Percentiles rank a stretch among this genome's conserved stretches.
These are phyloP conservation scores for Plebejus anna DNA, from an alignment of 2,888 invertebrate species.

Conservation along the genomic window DNA sequence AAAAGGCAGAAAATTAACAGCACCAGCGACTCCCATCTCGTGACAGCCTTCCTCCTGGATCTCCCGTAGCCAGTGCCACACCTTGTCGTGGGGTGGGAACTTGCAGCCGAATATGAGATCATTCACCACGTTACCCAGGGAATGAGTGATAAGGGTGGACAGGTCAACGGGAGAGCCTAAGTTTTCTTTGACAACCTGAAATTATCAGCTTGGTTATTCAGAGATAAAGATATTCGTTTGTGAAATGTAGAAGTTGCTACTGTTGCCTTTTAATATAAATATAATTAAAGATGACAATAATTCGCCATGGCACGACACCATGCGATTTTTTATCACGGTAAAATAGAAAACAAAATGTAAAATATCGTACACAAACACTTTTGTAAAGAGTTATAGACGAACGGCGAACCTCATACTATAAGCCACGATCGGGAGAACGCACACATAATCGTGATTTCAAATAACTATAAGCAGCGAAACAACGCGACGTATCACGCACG, in stretches of 20 bases:
- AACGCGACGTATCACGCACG: neutral
- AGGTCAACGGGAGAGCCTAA: slow-evolving; percentile 68
- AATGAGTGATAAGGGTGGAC: slow-evolving; percentile 80
- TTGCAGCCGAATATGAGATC: slow-evolving; percentile 87
- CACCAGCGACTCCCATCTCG: slow-evolving; percentile 89
- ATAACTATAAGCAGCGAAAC: neutral
- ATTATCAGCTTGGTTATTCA: neutral
- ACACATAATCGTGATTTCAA: neutral
- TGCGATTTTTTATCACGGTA: no score
- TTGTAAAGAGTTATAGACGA: no score
- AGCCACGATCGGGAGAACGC: no score
- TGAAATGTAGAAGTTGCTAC: no score
- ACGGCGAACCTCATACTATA: no score
- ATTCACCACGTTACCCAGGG: slow-evolving; percentile 88
- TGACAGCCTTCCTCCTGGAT: slow-evolving; percentile 92
- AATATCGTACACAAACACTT: no score
- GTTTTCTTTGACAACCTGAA: slow-evolving; percentile 56
- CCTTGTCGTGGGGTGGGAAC: slow-evolving; percentile 83
- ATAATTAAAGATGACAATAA: no score
- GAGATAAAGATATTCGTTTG: no score
- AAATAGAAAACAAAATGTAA: no score
- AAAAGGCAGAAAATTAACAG: slow-evolving; percentile 91
- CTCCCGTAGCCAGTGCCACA: slow-evolving; percentile 88
- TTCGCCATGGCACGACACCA: no score
- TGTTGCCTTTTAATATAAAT: no score